These are phyloP conservation scores for Nymphalis io DNA, from an alignment of 1,140 invertebrate genomes.

Conservation along the genomic window DNA sequence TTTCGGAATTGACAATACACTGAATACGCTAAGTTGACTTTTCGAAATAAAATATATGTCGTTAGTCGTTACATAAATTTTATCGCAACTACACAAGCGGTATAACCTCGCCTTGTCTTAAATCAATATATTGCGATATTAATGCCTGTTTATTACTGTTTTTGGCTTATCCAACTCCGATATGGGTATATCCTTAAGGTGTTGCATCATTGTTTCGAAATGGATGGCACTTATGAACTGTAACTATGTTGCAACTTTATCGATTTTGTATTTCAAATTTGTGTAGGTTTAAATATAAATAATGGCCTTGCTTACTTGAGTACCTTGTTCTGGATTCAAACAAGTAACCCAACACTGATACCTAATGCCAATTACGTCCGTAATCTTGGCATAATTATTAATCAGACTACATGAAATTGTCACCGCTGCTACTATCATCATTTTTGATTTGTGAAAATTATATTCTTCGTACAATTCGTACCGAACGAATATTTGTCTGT, in stretches of 20 bases:
- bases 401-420: not conserved
- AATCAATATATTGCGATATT: slow-evolving; percentile 5
- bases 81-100: not conserved
- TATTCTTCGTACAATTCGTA: too few relatives aligned
- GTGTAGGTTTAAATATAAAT: slow-evolving; percentile 10
- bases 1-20: not conserved
- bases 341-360: not conserved
- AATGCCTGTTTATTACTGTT: slow-evolving; percentile 3
- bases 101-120: slow-evolving; percentile 8
- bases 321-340: slow-evolving; percentile 24
- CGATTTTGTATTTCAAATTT: slow-evolving; percentile 7
- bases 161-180: slow-evolving; percentile 1
- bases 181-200: slow-evolving; percentile 12
- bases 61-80: not conserved
- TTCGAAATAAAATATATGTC: not conserved
- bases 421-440: not conserved
- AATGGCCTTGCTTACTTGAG: slow-evolving; percentile 14
- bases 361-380: not conserved
- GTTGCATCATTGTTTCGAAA: slow-evolving; percentile 12
- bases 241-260: slow-evolving; percentile 7
- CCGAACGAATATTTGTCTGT: too few relatives aligned
- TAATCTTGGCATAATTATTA: not conserved
- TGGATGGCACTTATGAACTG: slow-evolving; percentile 13
- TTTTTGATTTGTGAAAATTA: too few relatives aligned
- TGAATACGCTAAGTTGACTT: not conserved